Base-by-base conservation (phyloP, 92 coral and sea anemone genomes). In the Pocillopora meandrina region DNA sequence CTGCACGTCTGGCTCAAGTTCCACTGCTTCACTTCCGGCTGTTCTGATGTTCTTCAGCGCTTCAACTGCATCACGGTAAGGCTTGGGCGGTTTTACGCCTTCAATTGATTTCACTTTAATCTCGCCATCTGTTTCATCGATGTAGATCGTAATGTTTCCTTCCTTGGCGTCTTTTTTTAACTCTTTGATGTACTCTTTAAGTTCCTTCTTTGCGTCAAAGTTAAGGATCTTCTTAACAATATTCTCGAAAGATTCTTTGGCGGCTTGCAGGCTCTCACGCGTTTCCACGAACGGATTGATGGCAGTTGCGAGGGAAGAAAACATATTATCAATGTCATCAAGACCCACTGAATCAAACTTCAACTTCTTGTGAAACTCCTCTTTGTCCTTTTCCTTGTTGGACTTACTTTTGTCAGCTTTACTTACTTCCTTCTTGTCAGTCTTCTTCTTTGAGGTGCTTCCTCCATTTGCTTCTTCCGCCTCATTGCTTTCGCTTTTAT, bases 51-150 rank as follows among this genome's bases (percentile, higher is more conserved):
- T 85, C 67, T 83, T 89, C 65, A 93, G 82, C 15, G 95, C 87
- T 76, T 93, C 80, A 58, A 90, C 97, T 0, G 95, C 97, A 80
- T 93, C 90, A 56, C 97, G 87, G 75, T 93, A 93, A 15, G 89
- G 93, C 56, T 85, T 90, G 18, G 97, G 97, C 8, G 95, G 95
- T 16, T 90, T 90, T 23, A 93, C 90, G 56, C 97, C 97, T 64
- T 85, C 67, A 70, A 91, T 78, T 0, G 94, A 89, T 52, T 82
- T 90, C 8, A 93, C 84, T 65, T 89, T 89, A 61, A 93, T 88
- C 20, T 82, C 82, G 12, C 85, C 93, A 74, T 91, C 92, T 21
- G 16, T 80, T 33, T 82, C 83, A 66, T 93, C 95, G 20, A 93
- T 78, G 76, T 89, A 93, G 78, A 93, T 91, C 12, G 85, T 87